These are phyloP conservation scores for Synergus itoensis DNA, from an alignment of 2,888 invertebrate species.

Conservation along the genomic window DNA sequence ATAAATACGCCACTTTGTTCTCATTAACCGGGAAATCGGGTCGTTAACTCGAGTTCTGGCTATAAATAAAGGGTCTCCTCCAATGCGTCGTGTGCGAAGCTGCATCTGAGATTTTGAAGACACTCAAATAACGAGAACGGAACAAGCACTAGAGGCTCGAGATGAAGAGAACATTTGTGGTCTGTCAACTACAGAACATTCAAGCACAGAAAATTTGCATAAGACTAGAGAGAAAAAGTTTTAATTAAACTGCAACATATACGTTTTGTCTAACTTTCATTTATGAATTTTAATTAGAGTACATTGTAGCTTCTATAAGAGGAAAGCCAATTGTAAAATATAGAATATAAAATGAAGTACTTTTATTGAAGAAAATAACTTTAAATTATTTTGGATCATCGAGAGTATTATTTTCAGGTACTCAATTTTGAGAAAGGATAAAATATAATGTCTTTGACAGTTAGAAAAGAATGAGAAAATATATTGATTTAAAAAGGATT, in stretches of 20 bases:
- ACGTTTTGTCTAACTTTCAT: not conserved
- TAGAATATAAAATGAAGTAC: too few relatives aligned
- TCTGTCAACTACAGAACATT: constrained; percentile 4
- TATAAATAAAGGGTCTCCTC: not conserved
- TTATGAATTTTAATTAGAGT: not conserved
- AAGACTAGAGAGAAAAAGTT: not conserved
- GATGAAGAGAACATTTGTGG: not conserved
- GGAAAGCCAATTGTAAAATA: too few relatives aligned
- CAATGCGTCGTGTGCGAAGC: not conserved
- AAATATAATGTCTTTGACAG: not conserved
- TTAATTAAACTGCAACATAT: not conserved
- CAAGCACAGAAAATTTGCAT: not conserved
- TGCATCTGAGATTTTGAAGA: constrained; percentile 10
- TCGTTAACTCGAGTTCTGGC: constrained; percentile 18
- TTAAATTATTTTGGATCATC: too few relatives aligned
- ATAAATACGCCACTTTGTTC: not conserved
- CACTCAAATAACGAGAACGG: not conserved
- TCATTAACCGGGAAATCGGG: not conserved
- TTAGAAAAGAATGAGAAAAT: not conserved
- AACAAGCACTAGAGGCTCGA: not conserved
- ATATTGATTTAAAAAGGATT: constrained; percentile 1
- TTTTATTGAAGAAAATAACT: too few relatives aligned
- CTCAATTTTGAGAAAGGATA: not conserved
- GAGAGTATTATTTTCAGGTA: too few relatives aligned
- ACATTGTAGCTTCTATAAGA: not conserved